Evolutionary conservation across 2,888 invertebrate genomes (phyloP).

Genomic region (Philereme vetulata): DNA sequence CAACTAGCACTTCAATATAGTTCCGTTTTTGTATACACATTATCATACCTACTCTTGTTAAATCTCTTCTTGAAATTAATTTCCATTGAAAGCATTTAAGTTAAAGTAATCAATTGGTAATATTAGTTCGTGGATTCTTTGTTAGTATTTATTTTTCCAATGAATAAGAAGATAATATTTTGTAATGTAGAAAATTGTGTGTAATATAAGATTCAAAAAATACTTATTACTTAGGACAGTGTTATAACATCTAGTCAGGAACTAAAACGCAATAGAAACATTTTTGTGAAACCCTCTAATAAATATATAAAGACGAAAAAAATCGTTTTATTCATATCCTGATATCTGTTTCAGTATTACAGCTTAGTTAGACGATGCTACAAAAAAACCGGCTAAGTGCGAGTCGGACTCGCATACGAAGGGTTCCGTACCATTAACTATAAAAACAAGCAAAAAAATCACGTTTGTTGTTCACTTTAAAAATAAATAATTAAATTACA

Average conservation of each 20-base stretch:
- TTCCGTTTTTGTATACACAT: neutral
- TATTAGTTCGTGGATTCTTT: conserved; percentile 2
- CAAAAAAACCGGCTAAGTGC: too few species aligned
- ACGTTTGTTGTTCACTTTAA: too few species aligned
- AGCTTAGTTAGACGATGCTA: too few species aligned
- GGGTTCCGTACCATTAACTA: too few species aligned
- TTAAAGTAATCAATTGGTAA: conserved; percentile 4
- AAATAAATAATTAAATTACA: too few species aligned
- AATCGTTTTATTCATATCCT: too few species aligned
- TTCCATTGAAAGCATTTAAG: conserved; percentile 11
- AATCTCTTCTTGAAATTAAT: conserved; percentile 5
- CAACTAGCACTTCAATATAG: conserved; percentile 3
- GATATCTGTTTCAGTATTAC: too few species aligned
- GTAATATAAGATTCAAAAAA: conserved; percentile 9
- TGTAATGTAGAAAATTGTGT: conserved; percentile 13
- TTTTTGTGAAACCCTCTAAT: conserved; percentile 51
- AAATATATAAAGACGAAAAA: conserved; percentile 43
- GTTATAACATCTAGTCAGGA: conserved; percentile 56
- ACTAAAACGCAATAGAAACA: conserved; percentile 39
- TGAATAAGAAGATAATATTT: conserved; percentile 10
- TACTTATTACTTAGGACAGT: conserved; percentile 9
- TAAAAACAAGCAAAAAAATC: too few species aligned
- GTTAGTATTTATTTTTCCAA: conserved; percentile 4
- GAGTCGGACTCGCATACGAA: too few species aligned
- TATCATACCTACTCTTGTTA: neutral